A percentile compares a stretch with the other conserved stretches of the same genome.
Conservation (phyloP, 2,797 vertebrate genomes). For the Sebastes vulpes region DNA sequence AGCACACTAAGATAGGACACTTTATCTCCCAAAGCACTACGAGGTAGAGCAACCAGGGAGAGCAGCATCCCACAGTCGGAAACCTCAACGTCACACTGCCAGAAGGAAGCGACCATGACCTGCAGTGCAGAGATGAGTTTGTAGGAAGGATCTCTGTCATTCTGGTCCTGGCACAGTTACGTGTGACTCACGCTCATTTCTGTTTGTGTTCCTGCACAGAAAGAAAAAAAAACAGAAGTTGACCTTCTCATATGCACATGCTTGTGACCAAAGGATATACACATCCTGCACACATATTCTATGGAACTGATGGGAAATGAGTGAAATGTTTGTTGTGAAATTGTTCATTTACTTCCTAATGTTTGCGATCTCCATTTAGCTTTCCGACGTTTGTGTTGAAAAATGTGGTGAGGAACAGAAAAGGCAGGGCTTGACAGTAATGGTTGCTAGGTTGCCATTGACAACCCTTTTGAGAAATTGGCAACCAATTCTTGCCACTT, state of each 20-base stretch:
- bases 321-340: neutral
- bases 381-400: neutral
- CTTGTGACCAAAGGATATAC: conserved; percentile 1
- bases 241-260: neutral
- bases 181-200: neutral
- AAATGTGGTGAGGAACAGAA: neutral
- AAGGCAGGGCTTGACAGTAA: too few relatives aligned
- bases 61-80: conserved; percentile 9
- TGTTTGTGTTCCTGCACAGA: neutral
- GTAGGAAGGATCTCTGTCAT: conserved; percentile 1
- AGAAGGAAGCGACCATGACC: conserved; percentile 1
- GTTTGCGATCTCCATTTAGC: neutral
- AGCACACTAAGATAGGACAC: conserved; percentile 60
- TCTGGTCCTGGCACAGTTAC: neutral
- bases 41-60: conserved; percentile 19
- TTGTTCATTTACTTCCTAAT: neutral
- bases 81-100: neutral
- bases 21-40: conserved; percentile 52
- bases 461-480: too few relatives aligned
- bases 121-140: conserved; percentile 6
- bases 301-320: neutral
- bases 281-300: conserved; percentile 1
- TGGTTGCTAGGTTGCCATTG: too few relatives aligned
- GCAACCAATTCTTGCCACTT: too few relatives aligned
- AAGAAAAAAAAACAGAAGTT: conserved; percentile 18